phyloP scores from a whole-genome alignment of 2,797 vertebrate genomes.

The Ibycter americanus region DNA sequence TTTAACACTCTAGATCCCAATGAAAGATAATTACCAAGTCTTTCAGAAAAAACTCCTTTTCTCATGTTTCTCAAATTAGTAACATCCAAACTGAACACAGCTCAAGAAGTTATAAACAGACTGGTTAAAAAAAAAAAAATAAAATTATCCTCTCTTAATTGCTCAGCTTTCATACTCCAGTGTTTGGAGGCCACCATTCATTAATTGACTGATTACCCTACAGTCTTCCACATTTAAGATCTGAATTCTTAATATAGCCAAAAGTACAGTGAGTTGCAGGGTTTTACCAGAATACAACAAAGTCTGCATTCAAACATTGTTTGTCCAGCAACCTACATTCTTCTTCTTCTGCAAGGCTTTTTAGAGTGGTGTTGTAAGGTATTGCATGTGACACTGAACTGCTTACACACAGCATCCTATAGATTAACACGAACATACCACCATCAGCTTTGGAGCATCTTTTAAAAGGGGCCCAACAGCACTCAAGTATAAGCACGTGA shows the following conservation, averaged over 20 bases:
- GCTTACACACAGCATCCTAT: not conserved
- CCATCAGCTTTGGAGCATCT: not conserved
- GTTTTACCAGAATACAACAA: not conserved
- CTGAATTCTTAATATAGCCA: not conserved
- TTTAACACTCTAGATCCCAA: constrained; percentile 1
- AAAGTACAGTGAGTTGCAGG: not conserved
- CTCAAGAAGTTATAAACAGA: constrained; percentile 43
- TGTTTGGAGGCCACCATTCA: not conserved
- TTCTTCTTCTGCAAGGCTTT: not conserved
- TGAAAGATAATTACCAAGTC: constrained; percentile 9
- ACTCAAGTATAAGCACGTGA: too few species aligned
- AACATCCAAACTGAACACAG: constrained; percentile 21
- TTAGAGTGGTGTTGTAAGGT: not conserved
- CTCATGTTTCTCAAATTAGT: constrained; percentile 63
- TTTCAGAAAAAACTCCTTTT: constrained; percentile 49
- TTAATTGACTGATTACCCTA: not conserved
- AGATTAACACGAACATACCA: not conserved
- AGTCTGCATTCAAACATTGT: not conserved
- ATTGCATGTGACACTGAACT: not conserved
- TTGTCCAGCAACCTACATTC: not conserved
- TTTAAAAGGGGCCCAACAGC: not conserved
- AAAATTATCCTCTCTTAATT: not conserved
- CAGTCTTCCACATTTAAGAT: not conserved
- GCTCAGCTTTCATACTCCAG: not conserved
- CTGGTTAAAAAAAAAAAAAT: not conserved